Conservation (phyloP, 2,113 vertebrate genomes). For the Typhlomys cinereus region DNA sequence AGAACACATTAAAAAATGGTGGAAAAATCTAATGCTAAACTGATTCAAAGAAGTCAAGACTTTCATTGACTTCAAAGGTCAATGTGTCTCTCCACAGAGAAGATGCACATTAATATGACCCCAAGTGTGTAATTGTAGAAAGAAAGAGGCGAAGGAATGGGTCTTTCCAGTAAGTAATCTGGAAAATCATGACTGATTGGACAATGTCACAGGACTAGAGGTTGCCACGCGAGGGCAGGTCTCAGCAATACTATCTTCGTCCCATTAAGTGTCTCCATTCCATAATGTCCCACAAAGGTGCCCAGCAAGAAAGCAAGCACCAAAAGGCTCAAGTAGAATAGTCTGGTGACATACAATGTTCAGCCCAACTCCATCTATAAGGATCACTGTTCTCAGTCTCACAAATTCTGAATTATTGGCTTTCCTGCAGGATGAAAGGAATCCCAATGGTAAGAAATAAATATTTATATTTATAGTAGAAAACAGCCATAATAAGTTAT, state of each 20-base stretch:
- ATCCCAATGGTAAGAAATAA: neutral
- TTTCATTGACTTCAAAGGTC: neutral
- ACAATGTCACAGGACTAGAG: rapidly evolving
- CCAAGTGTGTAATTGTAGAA: neutral
- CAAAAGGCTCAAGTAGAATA: neutral
- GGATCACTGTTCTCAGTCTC: neutral
- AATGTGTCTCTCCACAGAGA: neutral
- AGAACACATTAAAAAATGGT: neutral
- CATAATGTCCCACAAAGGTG: neutral
- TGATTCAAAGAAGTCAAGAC: neutral
- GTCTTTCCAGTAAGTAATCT: neutral
- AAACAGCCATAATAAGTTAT: neutral
- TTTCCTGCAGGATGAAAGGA: neutral
- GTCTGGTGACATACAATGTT: neutral
- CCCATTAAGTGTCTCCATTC: no score
- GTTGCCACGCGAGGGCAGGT: neutral
- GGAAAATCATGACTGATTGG: neutral
- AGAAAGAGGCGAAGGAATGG: neutral
- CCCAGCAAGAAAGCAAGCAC: neutral
- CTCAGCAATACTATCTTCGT: no score
- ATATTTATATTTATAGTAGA: neutral
- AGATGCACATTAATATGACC: neutral
- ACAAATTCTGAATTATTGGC: neutral
- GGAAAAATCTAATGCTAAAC: neutral
- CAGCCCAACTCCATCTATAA: neutral